Percentiles rank a stretch among this genome's conserved stretches.
These are phyloP conservation scores for Rhynchotus rufescens DNA, from an alignment of 2,797 vertebrate genomes.

Conservation along the genomic window DNA sequence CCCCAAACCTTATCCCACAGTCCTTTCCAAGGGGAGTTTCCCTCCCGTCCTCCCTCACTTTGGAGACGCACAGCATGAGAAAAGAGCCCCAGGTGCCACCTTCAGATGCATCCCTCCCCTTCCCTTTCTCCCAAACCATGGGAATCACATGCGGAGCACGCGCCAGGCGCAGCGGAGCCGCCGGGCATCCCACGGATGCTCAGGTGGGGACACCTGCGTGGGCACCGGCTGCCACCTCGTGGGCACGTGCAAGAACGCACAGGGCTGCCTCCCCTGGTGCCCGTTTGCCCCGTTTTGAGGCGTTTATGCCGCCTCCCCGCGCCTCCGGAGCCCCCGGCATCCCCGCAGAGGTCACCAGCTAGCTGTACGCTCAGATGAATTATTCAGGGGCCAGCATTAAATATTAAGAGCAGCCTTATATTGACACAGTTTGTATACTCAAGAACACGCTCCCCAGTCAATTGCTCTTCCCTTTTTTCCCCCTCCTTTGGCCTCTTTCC, in stretches of 20 bases:
- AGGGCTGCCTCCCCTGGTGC: neutral
- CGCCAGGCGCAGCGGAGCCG: too few relatives aligned
- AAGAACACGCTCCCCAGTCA: neutral
- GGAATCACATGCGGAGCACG: too few relatives aligned
- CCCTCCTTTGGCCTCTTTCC: conserved; percentile 10
- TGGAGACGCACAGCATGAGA: accelerated
- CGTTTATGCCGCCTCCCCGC: neutral
- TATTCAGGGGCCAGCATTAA: conserved; percentile 18
- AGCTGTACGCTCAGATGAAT: neutral
- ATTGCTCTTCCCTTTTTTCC: neutral
- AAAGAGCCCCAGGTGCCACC: accelerated
- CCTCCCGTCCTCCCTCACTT: neutral
- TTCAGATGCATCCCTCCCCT: too few relatives aligned
- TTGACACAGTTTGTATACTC: conserved; percentile 1
- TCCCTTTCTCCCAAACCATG: too few relatives aligned
- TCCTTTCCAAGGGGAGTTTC: neutral
- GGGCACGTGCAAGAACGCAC: neutral
- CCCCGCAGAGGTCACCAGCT: neutral
- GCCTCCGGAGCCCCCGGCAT: accelerated
- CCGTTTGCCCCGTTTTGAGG: neutral
- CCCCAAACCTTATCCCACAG: too few relatives aligned
- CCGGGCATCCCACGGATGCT: neutral
- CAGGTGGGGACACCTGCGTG: neutral
- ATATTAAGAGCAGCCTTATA: conserved; percentile 33
- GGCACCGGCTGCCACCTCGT: conserved; percentile 76